phyloP scores from a whole-genome alignment of 2,113 vertebrate genomes.

The Cephalopholis sonnerati region DNA sequence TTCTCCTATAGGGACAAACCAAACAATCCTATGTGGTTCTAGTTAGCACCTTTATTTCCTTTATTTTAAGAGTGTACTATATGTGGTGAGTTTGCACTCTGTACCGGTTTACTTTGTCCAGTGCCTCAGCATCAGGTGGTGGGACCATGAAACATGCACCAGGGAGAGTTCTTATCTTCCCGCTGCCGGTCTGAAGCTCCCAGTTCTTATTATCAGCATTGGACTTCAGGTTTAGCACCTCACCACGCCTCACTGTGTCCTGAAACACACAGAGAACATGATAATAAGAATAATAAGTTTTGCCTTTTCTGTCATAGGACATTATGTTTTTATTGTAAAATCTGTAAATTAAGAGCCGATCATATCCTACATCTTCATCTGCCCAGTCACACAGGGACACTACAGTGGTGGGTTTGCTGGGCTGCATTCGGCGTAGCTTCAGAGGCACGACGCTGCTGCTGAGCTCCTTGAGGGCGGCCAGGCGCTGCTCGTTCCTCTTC shows the following conservation, averaged over 20 bases:
- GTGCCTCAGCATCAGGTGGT: conserved; percentile 87
- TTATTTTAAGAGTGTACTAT: too few species aligned
- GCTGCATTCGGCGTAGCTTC: conserved; percentile 82
- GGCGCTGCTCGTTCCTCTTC: conserved; percentile 86
- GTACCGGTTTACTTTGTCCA: conserved; percentile 87
- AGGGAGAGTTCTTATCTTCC: conserved; percentile 84
- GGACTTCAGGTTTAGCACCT: conserved; percentile 87
- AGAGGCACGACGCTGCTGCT: conserved; percentile 87
- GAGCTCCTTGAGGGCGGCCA: conserved; percentile 85
- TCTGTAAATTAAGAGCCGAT: background rate
- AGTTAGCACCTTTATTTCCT: too few species aligned
- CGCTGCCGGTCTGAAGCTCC: conserved; percentile 85
- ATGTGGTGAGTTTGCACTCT: background rate
- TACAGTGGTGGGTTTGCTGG: conserved; percentile 77
- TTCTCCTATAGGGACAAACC: too few species aligned
- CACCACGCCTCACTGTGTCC: conserved; percentile 88
- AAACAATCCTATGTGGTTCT: too few species aligned
- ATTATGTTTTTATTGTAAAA: background rate
- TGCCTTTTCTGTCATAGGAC: background rate
- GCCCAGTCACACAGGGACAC: conserved; percentile 94
- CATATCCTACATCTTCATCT: conserved; percentile 83
- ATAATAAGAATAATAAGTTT: background rate
- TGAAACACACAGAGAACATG: conserved; percentile 50
- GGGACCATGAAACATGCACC: conserved; percentile 91
- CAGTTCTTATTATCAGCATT: conserved; percentile 87